A percentile compares a stretch with the other conserved stretches of the same genome.
Evolutionary conservation across 2,113 vertebrate species (phyloP).

Genomic region (Otocyon megalotis): DNA sequence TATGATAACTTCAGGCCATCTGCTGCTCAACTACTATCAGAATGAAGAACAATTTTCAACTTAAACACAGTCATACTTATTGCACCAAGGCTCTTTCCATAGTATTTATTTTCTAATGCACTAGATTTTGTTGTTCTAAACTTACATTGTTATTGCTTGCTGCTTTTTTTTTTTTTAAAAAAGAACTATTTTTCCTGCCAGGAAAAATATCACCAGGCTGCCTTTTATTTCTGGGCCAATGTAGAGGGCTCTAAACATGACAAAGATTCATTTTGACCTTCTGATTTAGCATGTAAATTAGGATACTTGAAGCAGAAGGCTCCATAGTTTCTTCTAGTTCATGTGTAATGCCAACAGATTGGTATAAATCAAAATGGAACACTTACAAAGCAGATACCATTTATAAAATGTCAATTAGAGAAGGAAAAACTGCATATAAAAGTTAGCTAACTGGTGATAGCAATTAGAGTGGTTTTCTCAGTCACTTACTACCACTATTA

Average conservation of each 20-base stretch:
- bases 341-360: slow-evolving; percentile 75
- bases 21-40: slow-evolving; percentile 77
- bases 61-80: slow-evolving; percentile 74
- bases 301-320: slow-evolving; percentile 67
- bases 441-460: slow-evolving; percentile 36
- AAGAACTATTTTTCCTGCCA: slow-evolving; percentile 14
- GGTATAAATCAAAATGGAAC: slow-evolving; percentile 76
- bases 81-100: slow-evolving; percentile 41
- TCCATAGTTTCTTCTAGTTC: slow-evolving; percentile 70
- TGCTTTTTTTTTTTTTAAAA: background rate
- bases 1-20: slow-evolving; percentile 83
- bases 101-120: slow-evolving; percentile 60
- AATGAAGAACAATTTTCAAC: slow-evolving; percentile 77
- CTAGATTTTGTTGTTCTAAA: slow-evolving; percentile 61
- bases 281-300: slow-evolving; percentile 73
- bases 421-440: slow-evolving; percentile 38
- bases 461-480: slow-evolving; percentile 6
- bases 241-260: slow-evolving; percentile 55
- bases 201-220: background rate
- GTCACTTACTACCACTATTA: slow-evolving; percentile 2
- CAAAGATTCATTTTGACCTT: slow-evolving; percentile 72
- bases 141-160: slow-evolving; percentile 42
- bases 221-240: slow-evolving; percentile 59
- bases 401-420: slow-evolving; percentile 78
- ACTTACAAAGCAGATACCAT: slow-evolving; percentile 63